Evolutionary conservation across 1,140 invertebrate genomes (phyloP), one percentile per base, ranked within the genome.

Genomic region (Aphelenchoides besseyi): DNA sequence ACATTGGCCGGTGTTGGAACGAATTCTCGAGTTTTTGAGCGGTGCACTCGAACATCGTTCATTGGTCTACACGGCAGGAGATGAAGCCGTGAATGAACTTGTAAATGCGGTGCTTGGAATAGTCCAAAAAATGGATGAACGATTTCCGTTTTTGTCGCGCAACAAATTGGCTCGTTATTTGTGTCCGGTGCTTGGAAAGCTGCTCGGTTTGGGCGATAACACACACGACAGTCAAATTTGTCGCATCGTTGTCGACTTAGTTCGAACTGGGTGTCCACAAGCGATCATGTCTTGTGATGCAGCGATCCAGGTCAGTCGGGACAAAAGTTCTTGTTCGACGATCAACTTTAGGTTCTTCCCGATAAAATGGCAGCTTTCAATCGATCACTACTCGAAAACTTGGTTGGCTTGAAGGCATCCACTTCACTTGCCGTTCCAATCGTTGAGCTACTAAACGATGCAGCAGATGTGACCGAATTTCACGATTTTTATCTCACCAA

Each of bases 401-500:
- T 70, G 69, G 54, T 33, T 3, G n/a, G 18, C 8, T 28, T 70
- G 3, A 32, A 48, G 32, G 69, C 69, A 3, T 36, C 12, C 5
- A 68, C 69, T 5, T 68, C 72, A 72, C 5, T 70, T n/a, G 69
- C 69, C 18, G 36, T 70, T 72, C 69, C 69, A 23, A 52, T 71
- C 23, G 5, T 70, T 18, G 69, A 70, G 23, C 69, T 70, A 2
- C 16, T 70, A 12, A 23, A 48, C 3, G 69, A 70, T 23, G 26
- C 64, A 1, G 69, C 69, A 9, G 69, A 70, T 35, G 32, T 69
- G 1, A 23, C 12, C 68, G 70, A 70, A 3, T 70, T 70, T 55
- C 30, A 72, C 36, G 28, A 72, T 16, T 70, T 70, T 32, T 70
- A 72, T 72, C 69, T 23, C 23, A 37, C 72, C 9, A 70, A 70